Conservation (phyloP, 2,113 vertebrate species). For the Apteryx owenii region DNA sequence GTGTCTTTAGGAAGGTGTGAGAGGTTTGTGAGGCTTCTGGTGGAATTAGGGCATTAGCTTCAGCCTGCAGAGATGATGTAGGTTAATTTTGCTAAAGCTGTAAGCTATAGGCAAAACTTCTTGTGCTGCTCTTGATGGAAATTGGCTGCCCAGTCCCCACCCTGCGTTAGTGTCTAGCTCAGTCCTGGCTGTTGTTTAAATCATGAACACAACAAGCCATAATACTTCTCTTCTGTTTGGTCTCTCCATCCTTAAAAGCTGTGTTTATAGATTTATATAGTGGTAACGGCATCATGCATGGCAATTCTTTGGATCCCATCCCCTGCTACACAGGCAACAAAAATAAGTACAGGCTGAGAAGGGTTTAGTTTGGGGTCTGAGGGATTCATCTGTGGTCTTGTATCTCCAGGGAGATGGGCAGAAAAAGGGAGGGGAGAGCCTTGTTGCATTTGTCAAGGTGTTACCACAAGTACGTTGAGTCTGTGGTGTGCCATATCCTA, state of each 20-base stretch:
- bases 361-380: not conserved
- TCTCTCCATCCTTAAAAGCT: not conserved
- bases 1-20: not conserved
- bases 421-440: not conserved
- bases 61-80: not conserved
- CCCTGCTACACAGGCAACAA: not conserved
- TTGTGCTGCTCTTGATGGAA: not conserved
- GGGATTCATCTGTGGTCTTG: not conserved
- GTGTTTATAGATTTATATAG: not conserved
- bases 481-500: accelerated
- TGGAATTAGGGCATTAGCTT: not conserved
- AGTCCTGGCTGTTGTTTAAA: not conserved
- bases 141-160: not conserved
- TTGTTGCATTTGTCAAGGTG: not conserved
- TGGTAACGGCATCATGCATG: not conserved
- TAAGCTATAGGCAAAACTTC: not conserved
- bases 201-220: not conserved
- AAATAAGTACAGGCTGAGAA: not conserved
- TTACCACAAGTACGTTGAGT: not conserved
- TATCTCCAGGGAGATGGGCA: not conserved
- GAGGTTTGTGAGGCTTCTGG: not conserved
- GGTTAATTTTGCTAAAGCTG: not conserved
- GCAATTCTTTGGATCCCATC: not conserved
- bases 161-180: not conserved
- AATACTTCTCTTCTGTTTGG: not conserved